phyloP scores from a whole-genome alignment of 2,113 vertebrate species.

The Arothron firmamentum region DNA sequence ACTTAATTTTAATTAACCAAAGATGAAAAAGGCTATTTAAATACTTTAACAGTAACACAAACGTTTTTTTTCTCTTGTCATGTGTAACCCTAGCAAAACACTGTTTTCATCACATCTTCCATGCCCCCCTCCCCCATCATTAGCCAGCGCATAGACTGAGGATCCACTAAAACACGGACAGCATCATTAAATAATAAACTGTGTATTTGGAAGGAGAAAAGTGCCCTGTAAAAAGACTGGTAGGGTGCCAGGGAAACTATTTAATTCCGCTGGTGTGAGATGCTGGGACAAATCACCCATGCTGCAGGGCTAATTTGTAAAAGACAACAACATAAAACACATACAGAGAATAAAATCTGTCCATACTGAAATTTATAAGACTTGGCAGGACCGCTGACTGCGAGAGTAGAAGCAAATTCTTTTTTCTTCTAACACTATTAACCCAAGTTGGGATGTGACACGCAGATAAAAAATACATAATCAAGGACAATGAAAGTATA shows the following conservation, averaged over 20 bases:
- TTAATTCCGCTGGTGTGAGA: conserved; percentile 68
- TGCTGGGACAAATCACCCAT: conserved; percentile 58
- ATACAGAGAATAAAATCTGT: conserved; percentile 52
- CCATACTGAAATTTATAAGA: conserved; percentile 30
- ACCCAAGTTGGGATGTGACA: conserved; percentile 13
- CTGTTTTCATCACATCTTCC: conserved; percentile 60
- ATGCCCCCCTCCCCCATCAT: conserved; percentile 56
- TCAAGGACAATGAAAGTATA: conserved; percentile 17
- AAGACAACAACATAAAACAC: conserved; percentile 66
- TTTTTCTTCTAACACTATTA: conserved; percentile 28
- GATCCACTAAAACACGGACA: conserved; percentile 68
- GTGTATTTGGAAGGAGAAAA: conserved; percentile 61
- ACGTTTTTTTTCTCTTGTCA: conserved; percentile 35
- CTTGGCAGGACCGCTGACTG: conserved; percentile 10
- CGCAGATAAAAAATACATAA: conserved; percentile 33
- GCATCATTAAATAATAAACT: conserved; percentile 73
- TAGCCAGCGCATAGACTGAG: conserved; percentile 57
- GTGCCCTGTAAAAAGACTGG: conserved; percentile 59
- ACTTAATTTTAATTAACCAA: neutral
- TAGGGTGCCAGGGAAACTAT: conserved; percentile 61
- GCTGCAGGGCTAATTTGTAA: conserved; percentile 66
- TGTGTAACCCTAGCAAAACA: conserved; percentile 58
- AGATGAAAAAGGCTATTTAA: neutral
- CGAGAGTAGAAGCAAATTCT: conserved; percentile 9
- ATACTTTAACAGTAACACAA: too few relatives aligned